These are phyloP conservation scores for Brachionichthys hirsutus DNA, from an alignment of 2,113 vertebrate genomes.

Conservation along the genomic window DNA sequence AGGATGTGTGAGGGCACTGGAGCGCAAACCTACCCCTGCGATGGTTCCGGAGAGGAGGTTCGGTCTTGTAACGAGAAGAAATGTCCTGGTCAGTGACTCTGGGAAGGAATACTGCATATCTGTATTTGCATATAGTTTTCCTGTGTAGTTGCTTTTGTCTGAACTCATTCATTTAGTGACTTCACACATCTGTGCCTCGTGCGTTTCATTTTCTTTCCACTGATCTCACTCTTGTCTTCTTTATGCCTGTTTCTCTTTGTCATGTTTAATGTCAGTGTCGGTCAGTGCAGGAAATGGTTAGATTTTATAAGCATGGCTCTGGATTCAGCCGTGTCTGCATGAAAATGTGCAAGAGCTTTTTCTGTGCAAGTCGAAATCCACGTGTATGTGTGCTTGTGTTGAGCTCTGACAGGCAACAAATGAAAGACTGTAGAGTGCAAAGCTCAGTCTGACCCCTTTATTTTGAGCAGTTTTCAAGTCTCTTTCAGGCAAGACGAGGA, in stretches of 20 bases:
- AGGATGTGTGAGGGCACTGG: constrained; percentile 92
- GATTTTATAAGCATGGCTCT: constrained; percentile 60
- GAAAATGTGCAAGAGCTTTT: constrained; percentile 11
- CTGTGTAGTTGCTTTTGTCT: too few relatives aligned
- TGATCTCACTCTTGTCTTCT: not conserved
- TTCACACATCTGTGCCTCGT: constrained; percentile 4
- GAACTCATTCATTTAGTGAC: constrained; percentile 12
- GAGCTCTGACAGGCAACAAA: not conserved
- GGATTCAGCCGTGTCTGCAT: constrained; percentile 23
- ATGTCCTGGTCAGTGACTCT: constrained; percentile 87
- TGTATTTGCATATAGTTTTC: not conserved
- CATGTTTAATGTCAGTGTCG: constrained; percentile 54
- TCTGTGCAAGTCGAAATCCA: not conserved
- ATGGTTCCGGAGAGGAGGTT: constrained; percentile 93
- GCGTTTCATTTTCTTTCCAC: not conserved
- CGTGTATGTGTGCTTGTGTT: constrained; percentile 1
- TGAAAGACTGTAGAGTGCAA: too few relatives aligned
- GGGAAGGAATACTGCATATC: not conserved
- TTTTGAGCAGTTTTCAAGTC: too few relatives aligned
- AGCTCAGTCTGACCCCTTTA: too few relatives aligned
- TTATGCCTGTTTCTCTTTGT: not conserved
- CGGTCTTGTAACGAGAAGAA: constrained; percentile 96
- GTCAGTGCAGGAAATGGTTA: constrained; percentile 36
- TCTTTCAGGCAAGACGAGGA: constrained; percentile 36
- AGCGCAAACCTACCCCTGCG: constrained; percentile 88